Conservation (phyloP, 2,888 invertebrate genomes). For the Lumbricus terrestris region DNA sequence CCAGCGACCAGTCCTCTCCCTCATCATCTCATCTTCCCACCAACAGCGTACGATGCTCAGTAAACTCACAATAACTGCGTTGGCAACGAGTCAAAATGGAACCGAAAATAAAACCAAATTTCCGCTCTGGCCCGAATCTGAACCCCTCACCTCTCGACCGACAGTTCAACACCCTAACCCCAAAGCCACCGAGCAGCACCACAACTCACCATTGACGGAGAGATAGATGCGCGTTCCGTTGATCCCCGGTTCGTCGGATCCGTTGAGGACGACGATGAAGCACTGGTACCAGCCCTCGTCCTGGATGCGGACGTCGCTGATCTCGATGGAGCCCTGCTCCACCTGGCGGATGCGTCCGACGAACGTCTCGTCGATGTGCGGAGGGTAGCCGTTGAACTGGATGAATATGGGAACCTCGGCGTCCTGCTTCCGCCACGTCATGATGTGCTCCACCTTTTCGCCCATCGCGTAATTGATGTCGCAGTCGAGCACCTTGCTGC, state of each 20-base stretch:
- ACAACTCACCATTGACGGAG: slow-evolving; percentile 80
- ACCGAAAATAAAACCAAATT: no score
- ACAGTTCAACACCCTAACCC: neutral
- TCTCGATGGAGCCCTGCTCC: slow-evolving; percentile 10
- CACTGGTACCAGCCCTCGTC: slow-evolving; percentile 97
- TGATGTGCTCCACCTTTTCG: slow-evolving; percentile 13
- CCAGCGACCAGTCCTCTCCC: no score
- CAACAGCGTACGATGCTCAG: no score
- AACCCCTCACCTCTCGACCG: no score
- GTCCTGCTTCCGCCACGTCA: slow-evolving; percentile 84
- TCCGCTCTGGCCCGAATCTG: no score
- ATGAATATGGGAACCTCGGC: slow-evolving; percentile 81
- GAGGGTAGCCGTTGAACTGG: slow-evolving; percentile 71
- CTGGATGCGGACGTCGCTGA: slow-evolving; percentile 72
- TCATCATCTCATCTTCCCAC: no score
- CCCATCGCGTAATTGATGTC: neutral
- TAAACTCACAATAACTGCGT: no score
- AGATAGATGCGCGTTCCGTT: slow-evolving; percentile 97
- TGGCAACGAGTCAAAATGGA: no score
- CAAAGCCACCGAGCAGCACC: neutral
- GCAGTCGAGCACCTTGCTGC: slow-evolving; percentile 14
- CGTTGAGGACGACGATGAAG: slow-evolving; percentile 71
- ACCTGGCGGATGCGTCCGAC: slow-evolving; percentile 21
- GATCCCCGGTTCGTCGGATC: slow-evolving; percentile 69
- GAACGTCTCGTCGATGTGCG: slow-evolving; percentile 78